Base-by-base conservation (phyloP, 1,140 invertebrate genomes). In the Carcinoscorpius rotundicauda region DNA sequence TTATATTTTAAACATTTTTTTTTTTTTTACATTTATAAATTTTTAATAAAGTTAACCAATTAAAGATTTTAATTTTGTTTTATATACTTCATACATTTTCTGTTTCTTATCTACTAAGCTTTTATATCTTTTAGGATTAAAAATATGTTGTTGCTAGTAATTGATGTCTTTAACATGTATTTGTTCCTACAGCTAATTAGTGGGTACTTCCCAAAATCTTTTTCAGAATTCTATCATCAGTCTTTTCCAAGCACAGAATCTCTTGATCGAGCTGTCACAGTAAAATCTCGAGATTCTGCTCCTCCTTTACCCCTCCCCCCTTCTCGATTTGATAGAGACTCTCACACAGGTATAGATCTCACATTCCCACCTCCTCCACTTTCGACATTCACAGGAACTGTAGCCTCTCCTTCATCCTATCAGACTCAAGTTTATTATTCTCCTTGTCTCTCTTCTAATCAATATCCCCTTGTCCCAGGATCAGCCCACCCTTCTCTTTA, bases 221-320 rank as follows among this genome's bases (percentile, higher is more conserved):
- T 29, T 29, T 52, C 73, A 77, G 76, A 77, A 66, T 64, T 74
- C 69, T 74, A 74, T 67, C 75, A 73, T 57, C 75, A 75, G 69
- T 73, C 76, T 60, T 77, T 73, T 66, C 76, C 75, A 63, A 77
- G 76, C 69, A 73, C 75, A 57, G 76, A 77, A 70, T 76, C 76
- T 70, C 69, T 77, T 66, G 73, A 71, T 61, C 64, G 67, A 62
- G 64, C 64, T 59, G 63, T 71, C 49, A 64, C 65, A 11, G 64
- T 69, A 63, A 69, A 69, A 69, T 61, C 65, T 62, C 66, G 66
- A 52, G 66, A 68, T 52, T 53, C 62, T 61, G 66, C 58, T 51
- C 60, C 64, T 57, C 64, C 65, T 55, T 56, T 64, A 11, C 61
- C 65, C 52, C 63, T 67, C 49, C 62, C 69, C 53, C 61, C 68